These are phyloP conservation scores for Drosophila pseudoobscura DNA, from an alignment of 1,140 invertebrate genomes.

Conservation along the genomic window DNA sequence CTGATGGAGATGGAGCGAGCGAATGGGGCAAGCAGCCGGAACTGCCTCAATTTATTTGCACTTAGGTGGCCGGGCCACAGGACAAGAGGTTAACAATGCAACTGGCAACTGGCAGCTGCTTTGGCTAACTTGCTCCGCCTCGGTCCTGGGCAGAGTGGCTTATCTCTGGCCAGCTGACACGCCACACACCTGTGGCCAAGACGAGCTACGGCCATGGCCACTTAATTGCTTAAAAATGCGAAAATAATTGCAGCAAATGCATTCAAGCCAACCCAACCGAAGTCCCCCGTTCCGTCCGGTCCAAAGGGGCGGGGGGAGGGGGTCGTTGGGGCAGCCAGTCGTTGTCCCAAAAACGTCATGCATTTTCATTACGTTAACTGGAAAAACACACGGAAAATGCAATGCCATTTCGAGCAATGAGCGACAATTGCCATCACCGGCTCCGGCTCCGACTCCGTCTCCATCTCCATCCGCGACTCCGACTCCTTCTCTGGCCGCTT, in stretches of 20 bases:
- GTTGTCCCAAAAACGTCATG: slow-evolving; percentile 36
- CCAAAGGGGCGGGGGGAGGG: background rate
- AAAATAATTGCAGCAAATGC: slow-evolving; percentile 70
- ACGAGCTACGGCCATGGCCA: slow-evolving; percentile 19
- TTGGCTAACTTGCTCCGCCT: slow-evolving; percentile 8
- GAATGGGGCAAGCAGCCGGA: slow-evolving; percentile 43
- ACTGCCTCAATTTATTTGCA: slow-evolving; percentile 77
- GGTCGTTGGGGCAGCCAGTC: background rate
- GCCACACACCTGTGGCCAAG: slow-evolving; percentile 62
- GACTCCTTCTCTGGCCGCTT: slow-evolving; percentile 33
- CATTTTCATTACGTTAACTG: slow-evolving; percentile 68
- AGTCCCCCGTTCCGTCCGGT: background rate
- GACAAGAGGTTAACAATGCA: slow-evolving; percentile 76
- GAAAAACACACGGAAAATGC: slow-evolving; percentile 48
- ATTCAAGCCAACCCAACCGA: slow-evolving; percentile 14
- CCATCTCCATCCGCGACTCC: slow-evolving; percentile 1
- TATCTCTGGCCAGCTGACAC: slow-evolving; percentile 14
- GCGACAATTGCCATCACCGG: slow-evolving; percentile 61
- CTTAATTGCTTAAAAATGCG: slow-evolving; percentile 76
- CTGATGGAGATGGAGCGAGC: slow-evolving; percentile 21
- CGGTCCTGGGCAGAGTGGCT: slow-evolving; percentile 20
- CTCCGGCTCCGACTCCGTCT: slow-evolving; percentile 11
- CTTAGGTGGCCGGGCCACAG: slow-evolving; percentile 53
- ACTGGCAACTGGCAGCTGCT: slow-evolving; percentile 53
- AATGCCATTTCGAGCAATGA: slow-evolving; percentile 48